These are phyloP conservation scores for Formica exsecta DNA, from an alignment of 1,140 invertebrate species.

Conservation along the genomic window DNA sequence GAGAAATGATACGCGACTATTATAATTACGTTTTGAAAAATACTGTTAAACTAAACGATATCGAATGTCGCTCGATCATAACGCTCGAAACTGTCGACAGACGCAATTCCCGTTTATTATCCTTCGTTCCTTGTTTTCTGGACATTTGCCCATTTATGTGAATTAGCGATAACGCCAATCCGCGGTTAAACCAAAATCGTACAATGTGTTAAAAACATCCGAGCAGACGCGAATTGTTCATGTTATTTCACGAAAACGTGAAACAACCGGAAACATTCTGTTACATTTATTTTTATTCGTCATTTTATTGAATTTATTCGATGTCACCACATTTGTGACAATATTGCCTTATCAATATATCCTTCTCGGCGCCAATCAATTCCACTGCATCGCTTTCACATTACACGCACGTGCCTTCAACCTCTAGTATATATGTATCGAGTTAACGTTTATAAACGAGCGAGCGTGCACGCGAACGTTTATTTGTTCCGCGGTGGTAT, in stretches of 20 bases:
- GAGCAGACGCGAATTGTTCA: neutral
- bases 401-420: neutral
- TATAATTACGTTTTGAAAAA: neutral
- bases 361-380: slow-evolving; percentile 24
- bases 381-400: neutral
- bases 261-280: neutral
- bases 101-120: slow-evolving; percentile 4
- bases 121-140: slow-evolving; percentile 17
- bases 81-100: slow-evolving; percentile 1
- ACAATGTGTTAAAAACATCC: neutral
- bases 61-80: neutral
- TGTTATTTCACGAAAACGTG: neutral
- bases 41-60: neutral
- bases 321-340: too few relatives aligned
- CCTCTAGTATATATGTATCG: slow-evolving; percentile 43
- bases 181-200: neutral
- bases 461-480: slow-evolving; percentile 34
- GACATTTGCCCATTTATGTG: slow-evolving; percentile 1
- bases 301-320: neutral
- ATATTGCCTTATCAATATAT: neutral
- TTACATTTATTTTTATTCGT: slow-evolving; percentile 19
- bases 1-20: neutral
- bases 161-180: neutral
- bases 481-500: slow-evolving; percentile 34
- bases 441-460: slow-evolving; percentile 52